These are phyloP conservation scores for Callyntrura sp. DNA, from an alignment of 2,888 invertebrate species.

Conservation along the genomic window DNA sequence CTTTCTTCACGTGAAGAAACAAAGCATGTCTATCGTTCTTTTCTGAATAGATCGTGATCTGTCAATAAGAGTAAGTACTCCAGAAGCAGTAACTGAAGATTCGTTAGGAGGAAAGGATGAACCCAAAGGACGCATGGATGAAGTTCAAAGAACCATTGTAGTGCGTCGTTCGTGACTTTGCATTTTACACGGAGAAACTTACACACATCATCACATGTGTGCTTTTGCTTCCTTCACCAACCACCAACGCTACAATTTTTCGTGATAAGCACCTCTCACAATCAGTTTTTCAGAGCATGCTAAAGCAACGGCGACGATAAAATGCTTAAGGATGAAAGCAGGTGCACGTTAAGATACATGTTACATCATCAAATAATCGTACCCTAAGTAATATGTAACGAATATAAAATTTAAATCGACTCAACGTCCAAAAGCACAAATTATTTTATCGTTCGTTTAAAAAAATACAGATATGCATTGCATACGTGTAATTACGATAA, in stretches of 20 bases:
- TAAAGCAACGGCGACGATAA: too few species aligned
- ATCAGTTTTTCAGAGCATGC: neutral
- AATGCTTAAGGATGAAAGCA: neutral
- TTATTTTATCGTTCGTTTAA: too few species aligned
- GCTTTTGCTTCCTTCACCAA: neutral
- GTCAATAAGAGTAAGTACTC: constrained; percentile 34
- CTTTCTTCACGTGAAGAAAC: too few species aligned
- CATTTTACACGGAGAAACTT: constrained; percentile 17
- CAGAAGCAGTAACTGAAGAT: neutral
- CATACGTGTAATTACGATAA: too few species aligned
- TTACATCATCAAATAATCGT: constrained; percentile 3
- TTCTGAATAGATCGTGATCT: constrained; percentile 44
- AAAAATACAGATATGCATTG: too few species aligned
- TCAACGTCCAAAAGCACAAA: neutral
- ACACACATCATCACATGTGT: neutral
- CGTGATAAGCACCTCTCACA: neutral
- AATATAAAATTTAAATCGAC: neutral
- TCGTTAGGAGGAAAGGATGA: neutral
- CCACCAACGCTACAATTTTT: neutral
- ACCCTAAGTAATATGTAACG: too few species aligned
- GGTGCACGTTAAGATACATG: constrained; percentile 3
- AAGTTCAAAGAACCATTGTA: neutral
- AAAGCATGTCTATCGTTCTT: too few species aligned
- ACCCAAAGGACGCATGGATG: too few species aligned
- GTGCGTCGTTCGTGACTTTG: constrained; percentile 54